phyloP scores from a whole-genome alignment of 2,888 invertebrate genomes.

The Mantis religiosa region DNA sequence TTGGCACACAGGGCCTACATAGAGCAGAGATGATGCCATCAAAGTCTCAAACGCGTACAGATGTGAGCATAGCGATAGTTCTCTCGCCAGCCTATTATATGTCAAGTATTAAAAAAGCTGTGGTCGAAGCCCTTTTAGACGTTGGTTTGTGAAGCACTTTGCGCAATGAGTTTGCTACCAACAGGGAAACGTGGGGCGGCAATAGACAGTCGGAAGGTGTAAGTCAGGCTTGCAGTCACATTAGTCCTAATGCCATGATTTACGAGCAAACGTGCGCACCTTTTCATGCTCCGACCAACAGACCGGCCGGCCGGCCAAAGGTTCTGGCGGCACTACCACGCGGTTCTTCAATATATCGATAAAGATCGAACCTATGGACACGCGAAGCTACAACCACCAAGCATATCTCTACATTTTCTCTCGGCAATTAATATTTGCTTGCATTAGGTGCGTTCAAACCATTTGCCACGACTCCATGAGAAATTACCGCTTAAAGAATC shows the following conservation, averaged over 20 bases:
- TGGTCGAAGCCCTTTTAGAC: background rate
- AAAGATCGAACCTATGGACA: conserved; percentile 12
- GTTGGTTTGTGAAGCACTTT: background rate
- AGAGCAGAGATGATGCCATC: no score
- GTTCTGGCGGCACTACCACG: no score
- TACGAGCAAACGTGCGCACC: conserved; percentile 1
- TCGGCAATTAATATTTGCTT: background rate
- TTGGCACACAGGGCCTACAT: no score
- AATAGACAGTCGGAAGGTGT: background rate
- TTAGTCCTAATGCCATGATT: conserved; percentile 10
- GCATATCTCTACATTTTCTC: background rate
- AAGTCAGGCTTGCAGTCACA: conserved; percentile 6
- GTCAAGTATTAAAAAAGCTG: background rate
- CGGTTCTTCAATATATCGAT: background rate
- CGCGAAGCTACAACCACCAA: background rate
- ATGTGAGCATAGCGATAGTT: no score
- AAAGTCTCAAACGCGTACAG: no score
- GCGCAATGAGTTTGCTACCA: background rate
- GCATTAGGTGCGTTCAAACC: background rate
- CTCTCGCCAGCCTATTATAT: no score
- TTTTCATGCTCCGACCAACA: background rate
- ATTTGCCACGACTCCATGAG: no score
- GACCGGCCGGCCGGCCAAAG: background rate
- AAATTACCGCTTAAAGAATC: no score
- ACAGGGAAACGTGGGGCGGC: background rate